Evolutionary conservation across 2,888 invertebrate genomes (phyloP), one percentile per base, ranked within the genome.

Genomic region (Rhogogaster chlorosoma): DNA sequence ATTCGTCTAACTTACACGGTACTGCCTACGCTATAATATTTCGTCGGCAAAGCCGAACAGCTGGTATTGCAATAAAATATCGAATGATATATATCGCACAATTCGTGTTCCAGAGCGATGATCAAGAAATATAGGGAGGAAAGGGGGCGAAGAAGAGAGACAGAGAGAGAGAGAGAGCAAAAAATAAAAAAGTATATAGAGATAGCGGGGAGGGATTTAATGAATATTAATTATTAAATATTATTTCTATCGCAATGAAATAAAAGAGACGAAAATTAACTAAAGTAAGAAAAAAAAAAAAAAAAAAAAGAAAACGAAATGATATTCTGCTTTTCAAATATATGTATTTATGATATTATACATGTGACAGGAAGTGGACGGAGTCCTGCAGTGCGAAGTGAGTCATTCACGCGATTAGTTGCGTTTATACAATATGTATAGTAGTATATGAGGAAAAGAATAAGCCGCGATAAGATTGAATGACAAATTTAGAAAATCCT

Each of bases 1-100:
- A n/a, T n/a, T 53, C 67, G 67, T 29, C 5, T 18, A 15, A 15
- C 3, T 45, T 15, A 67, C 67, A 32, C 32, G 67, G 67, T 26
- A 67, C 18, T 49, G 18, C 49, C 49, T 53, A 53, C 7, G n/a
- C 53, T 18, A 18, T 7, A n/a, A n/a, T n/a, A n/a, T n/a, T 18
- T 53, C 53, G n/a, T 53, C 6, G n/a, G 32, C 18, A 32, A 67
- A 7, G 29, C 22, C 42, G 71, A 71, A 71, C 38, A 71, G 71
- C 42, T 42, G 42, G 42, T 42, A 71, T 71, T 36, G 71, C 42
- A 26, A 71, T 67, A 67, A 67, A 71, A 38, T 7, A 71, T 38
- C 42, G 42, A 42, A 36, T 61, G 22, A 70, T 84, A 85, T 84
- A 85, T 61, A 61, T 61, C 61, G 61, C 61, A 26, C 61, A 6